A percentile compares a stretch with the other conserved stretches of the same genome.
phyloP scores from a whole-genome alignment of 2,888 invertebrate genomes.

The Petrolisthes manimaculis region DNA sequence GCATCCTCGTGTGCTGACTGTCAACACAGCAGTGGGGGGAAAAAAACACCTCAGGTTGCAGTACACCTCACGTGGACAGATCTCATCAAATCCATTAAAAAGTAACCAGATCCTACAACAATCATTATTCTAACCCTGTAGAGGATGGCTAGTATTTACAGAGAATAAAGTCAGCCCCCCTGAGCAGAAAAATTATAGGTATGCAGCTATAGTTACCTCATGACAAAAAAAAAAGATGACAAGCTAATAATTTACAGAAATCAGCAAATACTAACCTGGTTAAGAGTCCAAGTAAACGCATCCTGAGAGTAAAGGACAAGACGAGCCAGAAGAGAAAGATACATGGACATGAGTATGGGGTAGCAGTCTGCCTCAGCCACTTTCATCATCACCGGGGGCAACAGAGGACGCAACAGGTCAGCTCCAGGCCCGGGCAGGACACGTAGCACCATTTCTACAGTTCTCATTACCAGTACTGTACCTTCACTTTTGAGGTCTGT shows the following conservation, averaged over 20 bases:
- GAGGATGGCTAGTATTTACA: too few relatives aligned
- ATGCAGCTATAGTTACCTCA: too few relatives aligned
- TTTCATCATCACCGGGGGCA: conserved; percentile 76
- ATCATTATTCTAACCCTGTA: too few relatives aligned
- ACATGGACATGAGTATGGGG: conserved; percentile 81
- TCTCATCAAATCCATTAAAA: too few relatives aligned
- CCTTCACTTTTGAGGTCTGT: conserved; percentile 84
- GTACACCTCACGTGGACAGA: too few relatives aligned
- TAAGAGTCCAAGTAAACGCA: conserved; percentile 55
- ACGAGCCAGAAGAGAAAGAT: conserved; percentile 83
- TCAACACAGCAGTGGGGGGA: too few relatives aligned
- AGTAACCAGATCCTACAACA: too few relatives aligned
- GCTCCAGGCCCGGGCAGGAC: conserved; percentile 80
- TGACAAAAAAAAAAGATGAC: not conserved
- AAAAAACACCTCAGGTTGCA: not conserved
- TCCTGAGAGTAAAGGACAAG: conserved; percentile 74
- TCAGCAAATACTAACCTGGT: conserved; percentile 35
- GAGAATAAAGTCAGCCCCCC: not conserved
- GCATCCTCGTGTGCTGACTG: too few relatives aligned
- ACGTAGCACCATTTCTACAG: conserved; percentile 83
- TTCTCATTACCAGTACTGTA: conserved; percentile 79
- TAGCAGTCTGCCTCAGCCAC: conserved; percentile 80
- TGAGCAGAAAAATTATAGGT: not conserved
- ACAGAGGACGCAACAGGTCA: conserved; percentile 70
- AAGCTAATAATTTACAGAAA: not conserved